Evolutionary conservation across 2,888 invertebrate species (phyloP).

Genomic region (Folsomia candida): DNA sequence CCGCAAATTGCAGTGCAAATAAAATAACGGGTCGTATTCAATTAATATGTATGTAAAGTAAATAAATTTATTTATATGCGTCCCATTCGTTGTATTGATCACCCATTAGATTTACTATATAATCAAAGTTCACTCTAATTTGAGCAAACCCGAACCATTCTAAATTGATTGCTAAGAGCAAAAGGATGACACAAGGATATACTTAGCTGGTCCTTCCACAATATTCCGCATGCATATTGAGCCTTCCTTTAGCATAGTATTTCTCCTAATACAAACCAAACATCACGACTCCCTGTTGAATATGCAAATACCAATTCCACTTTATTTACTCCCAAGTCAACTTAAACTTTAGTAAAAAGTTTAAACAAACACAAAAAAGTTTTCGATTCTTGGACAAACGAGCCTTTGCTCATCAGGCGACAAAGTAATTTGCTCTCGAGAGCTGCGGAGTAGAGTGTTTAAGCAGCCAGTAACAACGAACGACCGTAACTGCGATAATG

Average conservation of each 20-base stretch:
- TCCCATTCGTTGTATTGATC: no score
- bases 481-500: no score
- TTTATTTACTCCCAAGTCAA: slow-evolving; percentile 6
- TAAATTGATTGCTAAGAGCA: background rate
- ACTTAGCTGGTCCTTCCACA: no score
- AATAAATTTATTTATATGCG: no score
- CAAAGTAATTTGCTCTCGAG: slow-evolving; percentile 4
- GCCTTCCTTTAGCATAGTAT: no score
- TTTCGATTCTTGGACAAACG: background rate
- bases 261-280: background rate
- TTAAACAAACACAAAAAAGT: slow-evolving; percentile 7
- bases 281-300: slow-evolving; percentile 3
- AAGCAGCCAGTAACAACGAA: background rate
- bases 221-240: background rate
- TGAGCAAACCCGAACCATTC: background rate
- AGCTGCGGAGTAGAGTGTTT: background rate
- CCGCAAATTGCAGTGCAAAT: no score
- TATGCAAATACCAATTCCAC: slow-evolving; percentile 1
- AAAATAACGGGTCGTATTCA: no score
- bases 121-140: background rate
- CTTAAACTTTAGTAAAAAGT: background rate
- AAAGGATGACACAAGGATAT: no score
- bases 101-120: no score
- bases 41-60: no score
- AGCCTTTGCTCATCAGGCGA: slow-evolving; percentile 3